Percentiles rank a stretch among this genome's conserved stretches.
Evolutionary conservation across 1,140 invertebrate genomes (phyloP).

Genomic region (Zeugodacus cucurbitae): DNA sequence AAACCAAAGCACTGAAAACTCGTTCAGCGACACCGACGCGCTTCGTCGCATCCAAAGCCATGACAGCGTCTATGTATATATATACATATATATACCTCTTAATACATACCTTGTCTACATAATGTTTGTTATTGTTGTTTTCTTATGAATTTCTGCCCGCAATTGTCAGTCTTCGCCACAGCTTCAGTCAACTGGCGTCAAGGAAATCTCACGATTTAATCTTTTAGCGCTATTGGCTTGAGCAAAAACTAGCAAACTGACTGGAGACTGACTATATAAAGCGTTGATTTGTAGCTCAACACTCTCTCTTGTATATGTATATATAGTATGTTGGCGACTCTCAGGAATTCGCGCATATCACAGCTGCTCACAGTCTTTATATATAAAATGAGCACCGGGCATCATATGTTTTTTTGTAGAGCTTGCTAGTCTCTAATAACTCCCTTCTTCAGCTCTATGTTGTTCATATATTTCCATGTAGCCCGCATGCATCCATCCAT

Average conservation of each 20-base stretch:
- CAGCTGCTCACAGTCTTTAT: background rate
- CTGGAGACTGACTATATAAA: no score
- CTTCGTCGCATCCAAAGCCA: conserved; percentile 5
- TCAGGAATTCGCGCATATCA: background rate
- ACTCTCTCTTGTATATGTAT: background rate
- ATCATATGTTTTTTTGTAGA: no score
- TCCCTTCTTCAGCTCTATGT: background rate
- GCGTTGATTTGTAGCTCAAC: background rate
- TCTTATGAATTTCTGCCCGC: background rate
- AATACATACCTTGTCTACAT: background rate
- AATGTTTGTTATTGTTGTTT: background rate
- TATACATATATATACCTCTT: background rate
- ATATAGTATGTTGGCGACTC: background rate
- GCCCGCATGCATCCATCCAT: background rate
- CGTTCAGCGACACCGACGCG: conserved; percentile 14
- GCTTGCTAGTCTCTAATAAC: background rate
- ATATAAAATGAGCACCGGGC: no score
- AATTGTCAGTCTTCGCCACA: background rate
- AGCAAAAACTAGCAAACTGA: background rate
- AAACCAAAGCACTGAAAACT: conserved; percentile 18
- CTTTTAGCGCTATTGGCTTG: background rate
- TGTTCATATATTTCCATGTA: background rate
- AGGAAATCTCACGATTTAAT: background rate
- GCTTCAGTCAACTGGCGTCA: background rate
- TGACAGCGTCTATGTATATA: background rate